Evolutionary conservation across 2,888 invertebrate species (phyloP), one percentile per base, ranked within the genome.

Genomic region (Callosobruchus maculatus): DNA sequence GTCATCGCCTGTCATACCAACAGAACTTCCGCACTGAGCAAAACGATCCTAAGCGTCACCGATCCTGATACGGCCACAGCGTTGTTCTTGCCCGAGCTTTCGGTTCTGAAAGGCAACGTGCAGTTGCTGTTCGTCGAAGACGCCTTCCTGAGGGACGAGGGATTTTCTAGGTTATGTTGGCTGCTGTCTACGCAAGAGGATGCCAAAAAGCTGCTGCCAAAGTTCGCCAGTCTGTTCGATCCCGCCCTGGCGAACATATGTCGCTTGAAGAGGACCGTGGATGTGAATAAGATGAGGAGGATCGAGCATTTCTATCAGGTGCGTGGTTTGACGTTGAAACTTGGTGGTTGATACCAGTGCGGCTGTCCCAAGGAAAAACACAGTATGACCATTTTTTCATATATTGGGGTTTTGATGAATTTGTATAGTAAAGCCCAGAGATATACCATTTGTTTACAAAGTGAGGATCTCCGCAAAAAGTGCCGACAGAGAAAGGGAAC

Each of bases 41-140:
- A 91, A 83, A 89, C 91, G 0, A 87, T 93, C 71, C 88, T 91
- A 76, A 90, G 90, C 81, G 90, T 93, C 22, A 84, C 92, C 20
- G 92, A 93, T 83, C 89, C 89, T 0, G 92, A 93, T 78, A 88
- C 91, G 81, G 91, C 91, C 0, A 87, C 88, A 70, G 88, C 89
- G 75, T 89, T 92, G 87, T 88, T 89, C 66, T 87, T 93, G 71
- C 89, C 92, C 0, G 84, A 84, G 1, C 81, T 89, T 3, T 91
- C 91, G 79, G 88, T 90, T 83, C 75, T 90, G 5, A 88, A 88
- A 80, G 88, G 88, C 49, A 90, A 90, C 79, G 80, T 88, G n/a
- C 84, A 88, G 67, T 82, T 90, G 67, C 79, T 90, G 67, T 90
- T 88, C 80, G 83, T 86, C 7, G 78, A 84, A 20, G 87, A 89